Percentiles rank a stretch among this genome's conserved stretches.
Evolutionary conservation across 2,113 vertebrate genomes (phyloP).

Genomic region (Toxostoma redivivum): DNA sequence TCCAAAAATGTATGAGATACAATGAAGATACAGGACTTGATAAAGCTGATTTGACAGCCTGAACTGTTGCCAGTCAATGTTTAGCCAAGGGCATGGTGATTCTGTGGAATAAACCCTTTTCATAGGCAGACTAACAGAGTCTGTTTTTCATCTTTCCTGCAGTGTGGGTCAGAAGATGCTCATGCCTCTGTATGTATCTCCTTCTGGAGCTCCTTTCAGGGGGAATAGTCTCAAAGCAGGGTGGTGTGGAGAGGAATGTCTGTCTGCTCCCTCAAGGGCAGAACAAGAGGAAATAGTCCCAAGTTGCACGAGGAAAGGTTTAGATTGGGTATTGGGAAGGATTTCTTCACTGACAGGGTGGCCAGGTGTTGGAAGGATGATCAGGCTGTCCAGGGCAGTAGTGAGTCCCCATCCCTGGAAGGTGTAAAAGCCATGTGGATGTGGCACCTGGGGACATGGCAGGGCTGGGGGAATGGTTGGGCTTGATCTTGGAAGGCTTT

Average conservation of each 20-base stretch:
- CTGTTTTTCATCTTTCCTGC: neutral
- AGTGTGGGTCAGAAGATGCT: rapidly evolving
- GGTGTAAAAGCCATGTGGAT: no score
- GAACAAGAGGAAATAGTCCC: neutral
- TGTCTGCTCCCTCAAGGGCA: neutral
- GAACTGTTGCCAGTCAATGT: neutral
- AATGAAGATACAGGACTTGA: neutral
- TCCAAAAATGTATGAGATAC: neutral
- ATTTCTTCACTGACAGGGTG: neutral
- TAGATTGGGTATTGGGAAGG: no score
- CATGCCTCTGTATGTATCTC: neutral
- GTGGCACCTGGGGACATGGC: neutral
- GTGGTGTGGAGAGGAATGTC: rapidly evolving
- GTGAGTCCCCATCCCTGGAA: no score
- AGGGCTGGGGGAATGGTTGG: rapidly evolving
- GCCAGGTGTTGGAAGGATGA: neutral
- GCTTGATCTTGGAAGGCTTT: neutral
- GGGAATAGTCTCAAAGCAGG: neutral
- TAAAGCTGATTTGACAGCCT: neutral
- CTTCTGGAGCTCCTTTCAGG: neutral
- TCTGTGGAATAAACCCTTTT: neutral
- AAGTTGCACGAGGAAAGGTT: neutral
- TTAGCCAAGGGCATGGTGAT: neutral
- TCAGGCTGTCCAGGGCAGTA: no score
- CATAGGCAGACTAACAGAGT: neutral